phyloP scores from a whole-genome alignment of 2,888 invertebrate genomes.

The Dyspetes luteomarginatus region DNA sequence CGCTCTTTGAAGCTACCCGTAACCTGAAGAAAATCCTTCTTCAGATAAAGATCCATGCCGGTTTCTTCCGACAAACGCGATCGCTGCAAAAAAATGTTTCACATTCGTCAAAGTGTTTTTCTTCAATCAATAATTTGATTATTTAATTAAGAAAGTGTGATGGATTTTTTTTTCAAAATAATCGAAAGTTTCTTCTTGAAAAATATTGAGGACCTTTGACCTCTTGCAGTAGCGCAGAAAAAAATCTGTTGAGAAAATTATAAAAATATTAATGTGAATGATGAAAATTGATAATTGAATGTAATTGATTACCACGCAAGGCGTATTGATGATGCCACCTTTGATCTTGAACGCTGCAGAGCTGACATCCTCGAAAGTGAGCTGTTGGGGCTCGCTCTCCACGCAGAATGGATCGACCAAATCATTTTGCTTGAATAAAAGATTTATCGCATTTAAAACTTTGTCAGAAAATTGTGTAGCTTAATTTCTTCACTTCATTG shows the following conservation, averaged over 20 bases:
- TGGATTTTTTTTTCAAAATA: slow-evolving; percentile 6
- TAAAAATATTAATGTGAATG: not conserved
- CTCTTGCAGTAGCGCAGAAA: slow-evolving; percentile 19
- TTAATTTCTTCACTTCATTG: not conserved
- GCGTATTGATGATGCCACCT: slow-evolving; percentile 92
- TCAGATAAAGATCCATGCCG: slow-evolving; percentile 95
- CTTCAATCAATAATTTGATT: too few relatives aligned
- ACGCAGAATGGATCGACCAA: slow-evolving; percentile 86
- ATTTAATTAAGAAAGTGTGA: not conserved
- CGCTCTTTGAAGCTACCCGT: slow-evolving; percentile 99
- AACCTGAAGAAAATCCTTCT: slow-evolving; percentile 96
- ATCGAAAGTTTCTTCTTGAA: not conserved
- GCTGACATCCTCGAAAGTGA: slow-evolving; percentile 94
- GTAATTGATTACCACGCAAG: slow-evolving; percentile 90
- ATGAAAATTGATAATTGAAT: not conserved
- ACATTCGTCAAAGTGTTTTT: slow-evolving; percentile 1
- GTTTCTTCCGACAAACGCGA: slow-evolving; percentile 91
- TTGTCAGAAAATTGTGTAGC: not conserved
- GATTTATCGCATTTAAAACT: not conserved
- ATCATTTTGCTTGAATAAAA: slow-evolving; percentile 62
- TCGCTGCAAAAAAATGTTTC: slow-evolving; percentile 85
- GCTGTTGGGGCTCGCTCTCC: slow-evolving; percentile 88
- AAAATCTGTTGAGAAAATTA: slow-evolving; percentile 64
- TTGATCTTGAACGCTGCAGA: slow-evolving; percentile 95
- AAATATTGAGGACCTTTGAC: not conserved